phyloP scores from a whole-genome alignment of 2,888 invertebrate species.

The Heliconius aoede region DNA sequence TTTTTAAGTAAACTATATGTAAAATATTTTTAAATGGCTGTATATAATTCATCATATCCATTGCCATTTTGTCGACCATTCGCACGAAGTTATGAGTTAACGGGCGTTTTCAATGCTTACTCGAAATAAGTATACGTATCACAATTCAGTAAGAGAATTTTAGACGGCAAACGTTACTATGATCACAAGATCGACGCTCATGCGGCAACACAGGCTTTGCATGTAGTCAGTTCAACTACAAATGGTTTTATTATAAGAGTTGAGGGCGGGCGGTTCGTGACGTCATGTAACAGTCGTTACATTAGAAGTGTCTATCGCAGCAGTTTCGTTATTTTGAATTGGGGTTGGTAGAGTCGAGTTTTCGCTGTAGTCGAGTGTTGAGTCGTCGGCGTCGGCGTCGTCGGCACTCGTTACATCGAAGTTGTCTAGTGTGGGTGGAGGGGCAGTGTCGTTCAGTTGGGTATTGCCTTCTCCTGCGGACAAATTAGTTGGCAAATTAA shows the following conservation, averaged over 20 bases:
- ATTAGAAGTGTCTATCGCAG: slow-evolving; percentile 37
- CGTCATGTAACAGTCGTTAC: slow-evolving; percentile 49
- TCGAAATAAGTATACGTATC: slow-evolving; percentile 34
- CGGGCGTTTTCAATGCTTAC: slow-evolving; percentile 18
- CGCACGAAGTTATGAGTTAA: not conserved
- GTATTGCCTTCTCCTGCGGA: slow-evolving; percentile 78
- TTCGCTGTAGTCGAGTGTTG: slow-evolving; percentile 41
- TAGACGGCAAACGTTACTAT: slow-evolving; percentile 45
- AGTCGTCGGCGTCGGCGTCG: slow-evolving; percentile 41
- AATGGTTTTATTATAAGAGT: slow-evolving; percentile 35
- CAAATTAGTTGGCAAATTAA: slow-evolving; percentile 36
- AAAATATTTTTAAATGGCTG: not conserved
- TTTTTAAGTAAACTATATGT: not conserved
- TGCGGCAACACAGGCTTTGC: slow-evolving; percentile 27
- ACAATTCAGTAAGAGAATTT: slow-evolving; percentile 39
- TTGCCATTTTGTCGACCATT: not conserved
- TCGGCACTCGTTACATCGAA: slow-evolving; percentile 50
- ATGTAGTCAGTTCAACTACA: slow-evolving; percentile 35
- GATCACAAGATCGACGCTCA: slow-evolving; percentile 43
- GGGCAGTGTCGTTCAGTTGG: slow-evolving; percentile 66
- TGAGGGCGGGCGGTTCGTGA: slow-evolving; percentile 25
- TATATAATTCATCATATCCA: not conserved
- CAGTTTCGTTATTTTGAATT: slow-evolving; percentile 47
- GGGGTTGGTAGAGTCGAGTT: slow-evolving; percentile 43
- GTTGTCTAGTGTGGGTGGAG: slow-evolving; percentile 52